Evolutionary conservation across 2,888 invertebrate species (phyloP).

Genomic region (Andrena haemorrhoa): DNA sequence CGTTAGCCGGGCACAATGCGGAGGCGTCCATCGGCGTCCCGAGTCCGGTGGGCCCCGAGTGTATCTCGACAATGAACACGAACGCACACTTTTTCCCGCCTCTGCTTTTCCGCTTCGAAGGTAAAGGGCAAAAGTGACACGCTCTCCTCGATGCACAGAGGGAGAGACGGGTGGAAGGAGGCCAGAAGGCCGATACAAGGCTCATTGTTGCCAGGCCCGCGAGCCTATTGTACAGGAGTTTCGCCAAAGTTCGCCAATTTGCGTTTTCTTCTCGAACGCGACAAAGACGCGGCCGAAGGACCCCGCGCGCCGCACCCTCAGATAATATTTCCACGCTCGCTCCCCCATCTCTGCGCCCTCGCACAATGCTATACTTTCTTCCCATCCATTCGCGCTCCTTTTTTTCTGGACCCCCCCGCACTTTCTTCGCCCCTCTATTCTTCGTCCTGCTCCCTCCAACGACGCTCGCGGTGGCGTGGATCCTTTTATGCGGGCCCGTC

Average conservation of each 20-base stretch:
- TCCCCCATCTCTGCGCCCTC: not conserved
- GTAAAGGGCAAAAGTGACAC: slow-evolving; percentile 46
- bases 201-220: slow-evolving; percentile 62
- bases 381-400: slow-evolving; percentile 3
- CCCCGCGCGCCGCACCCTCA: slow-evolving; percentile 16
- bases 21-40: not conserved
- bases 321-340: slow-evolving; percentile 55
- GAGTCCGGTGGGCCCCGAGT: slow-evolving; percentile 33
- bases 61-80: slow-evolving; percentile 60
- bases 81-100: slow-evolving; percentile 58
- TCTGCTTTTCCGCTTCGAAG: slow-evolving; percentile 39
- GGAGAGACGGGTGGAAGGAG: not conserved
- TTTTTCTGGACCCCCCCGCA: not conserved
- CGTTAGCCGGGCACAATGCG: slow-evolving; percentile 57
- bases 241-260: slow-evolving; percentile 72
- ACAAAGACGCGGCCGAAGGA: slow-evolving; percentile 47
- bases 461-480: slow-evolving; percentile 29
- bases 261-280: slow-evolving; percentile 59
- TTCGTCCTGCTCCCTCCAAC: slow-evolving; percentile 20
- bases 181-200: slow-evolving; percentile 54
- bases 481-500: slow-evolving; percentile 51
- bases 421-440: slow-evolving; percentile 11
- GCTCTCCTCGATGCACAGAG: slow-evolving; percentile 34
- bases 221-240: slow-evolving; percentile 63
- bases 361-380: slow-evolving; percentile 11